Evolutionary conservation across 2,113 vertebrate genomes (phyloP).

Genomic region (Rhagologus leucostigma): DNA sequence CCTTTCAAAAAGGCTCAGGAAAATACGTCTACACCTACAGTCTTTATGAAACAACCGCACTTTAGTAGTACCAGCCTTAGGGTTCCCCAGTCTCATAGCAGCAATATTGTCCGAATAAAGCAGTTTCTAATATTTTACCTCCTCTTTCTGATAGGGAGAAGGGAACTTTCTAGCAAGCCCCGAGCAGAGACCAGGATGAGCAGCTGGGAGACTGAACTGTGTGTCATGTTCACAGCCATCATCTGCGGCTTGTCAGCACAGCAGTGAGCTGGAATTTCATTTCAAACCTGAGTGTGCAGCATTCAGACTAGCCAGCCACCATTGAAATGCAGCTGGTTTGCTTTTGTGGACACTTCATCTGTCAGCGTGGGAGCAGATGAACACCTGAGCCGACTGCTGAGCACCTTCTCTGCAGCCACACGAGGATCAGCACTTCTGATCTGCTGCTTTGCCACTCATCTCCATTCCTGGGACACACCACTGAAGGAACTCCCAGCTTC

Average conservation of each 20-base stretch:
- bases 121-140: background rate
- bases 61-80: background rate
- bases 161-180: background rate
- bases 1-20: background rate
- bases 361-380: background rate
- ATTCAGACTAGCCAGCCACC: background rate
- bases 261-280: background rate
- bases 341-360: background rate
- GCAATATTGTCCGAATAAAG: background rate
- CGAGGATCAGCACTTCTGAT: background rate
- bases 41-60: background rate
- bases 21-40: background rate
- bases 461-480: background rate
- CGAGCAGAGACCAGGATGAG: background rate
- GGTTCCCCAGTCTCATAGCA: background rate
- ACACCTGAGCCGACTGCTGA: constrained; percentile 34
- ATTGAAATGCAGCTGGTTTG: constrained; percentile 21
- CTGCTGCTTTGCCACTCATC: background rate
- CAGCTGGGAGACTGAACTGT: background rate
- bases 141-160: background rate
- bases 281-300: background rate
- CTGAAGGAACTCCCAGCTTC: background rate
- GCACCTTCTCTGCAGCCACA: background rate
- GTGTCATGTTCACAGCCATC: background rate
- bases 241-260: background rate